Conservation (phyloP, 2,113 vertebrate genomes). For the Cynopterus brachyotis region DNA sequence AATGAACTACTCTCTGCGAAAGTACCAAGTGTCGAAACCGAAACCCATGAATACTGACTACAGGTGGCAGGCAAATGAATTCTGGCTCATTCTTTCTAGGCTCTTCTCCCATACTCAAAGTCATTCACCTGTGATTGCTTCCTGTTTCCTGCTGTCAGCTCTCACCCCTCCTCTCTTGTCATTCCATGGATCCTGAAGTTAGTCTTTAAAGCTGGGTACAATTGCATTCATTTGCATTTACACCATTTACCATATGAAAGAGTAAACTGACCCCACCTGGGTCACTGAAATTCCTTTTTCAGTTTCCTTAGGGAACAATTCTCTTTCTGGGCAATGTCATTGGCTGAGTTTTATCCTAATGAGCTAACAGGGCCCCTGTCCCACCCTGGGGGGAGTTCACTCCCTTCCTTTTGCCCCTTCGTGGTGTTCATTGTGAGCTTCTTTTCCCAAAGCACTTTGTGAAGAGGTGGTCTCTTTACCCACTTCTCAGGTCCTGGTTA, state of each 20-base stretch:
- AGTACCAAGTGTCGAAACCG: background rate
- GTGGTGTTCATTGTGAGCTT: background rate
- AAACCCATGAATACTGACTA: background rate
- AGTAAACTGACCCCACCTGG: background rate
- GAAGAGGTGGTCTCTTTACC: fast-evolving
- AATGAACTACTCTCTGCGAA: background rate
- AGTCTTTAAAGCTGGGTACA: background rate
- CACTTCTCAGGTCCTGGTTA: background rate
- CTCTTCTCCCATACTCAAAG: background rate
- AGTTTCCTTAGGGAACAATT: background rate
- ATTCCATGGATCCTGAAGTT: background rate
- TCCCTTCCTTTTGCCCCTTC: background rate
- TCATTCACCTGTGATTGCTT: background rate
- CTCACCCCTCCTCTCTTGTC: background rate
- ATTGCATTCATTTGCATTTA: background rate
- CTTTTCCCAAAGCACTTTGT: background rate
- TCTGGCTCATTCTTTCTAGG: background rate
- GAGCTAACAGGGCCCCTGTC: background rate
- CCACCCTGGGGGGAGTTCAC: background rate
- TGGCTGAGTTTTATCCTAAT: background rate
- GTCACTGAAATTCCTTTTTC: background rate
- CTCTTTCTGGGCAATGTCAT: background rate
- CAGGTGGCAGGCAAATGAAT: background rate
- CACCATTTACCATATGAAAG: background rate
- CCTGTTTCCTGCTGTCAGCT: background rate